Conservation (phyloP, 2,888 invertebrate genomes). For the Polyommatus iphigenia region DNA sequence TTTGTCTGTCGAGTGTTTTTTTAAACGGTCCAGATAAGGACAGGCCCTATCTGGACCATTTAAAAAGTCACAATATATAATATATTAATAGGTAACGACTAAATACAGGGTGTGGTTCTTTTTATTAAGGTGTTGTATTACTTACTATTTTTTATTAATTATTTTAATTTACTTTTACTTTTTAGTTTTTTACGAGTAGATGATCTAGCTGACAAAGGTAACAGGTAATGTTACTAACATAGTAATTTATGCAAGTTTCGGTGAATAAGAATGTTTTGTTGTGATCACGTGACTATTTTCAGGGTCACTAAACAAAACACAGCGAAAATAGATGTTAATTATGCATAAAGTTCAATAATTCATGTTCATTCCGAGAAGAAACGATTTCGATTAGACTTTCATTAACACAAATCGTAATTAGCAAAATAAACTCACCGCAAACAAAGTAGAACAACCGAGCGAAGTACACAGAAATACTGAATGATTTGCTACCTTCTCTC, state of each 20-base stretch:
- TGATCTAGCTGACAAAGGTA: too few species aligned
- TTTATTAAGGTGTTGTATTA: too few species aligned
- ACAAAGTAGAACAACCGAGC: constrained; percentile 40
- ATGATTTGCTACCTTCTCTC: constrained; percentile 41
- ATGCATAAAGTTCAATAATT: neutral
- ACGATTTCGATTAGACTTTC: neutral
- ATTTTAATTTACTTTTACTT: too few species aligned
- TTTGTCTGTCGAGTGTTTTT: neutral
- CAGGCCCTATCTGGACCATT: too few species aligned
- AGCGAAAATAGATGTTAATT: constrained; percentile 37
- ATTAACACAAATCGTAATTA: constrained; percentile 19
- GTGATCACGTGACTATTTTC: constrained; percentile 55
- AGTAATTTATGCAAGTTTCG: neutral
- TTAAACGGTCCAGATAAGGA: too few species aligned
- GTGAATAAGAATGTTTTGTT: constrained; percentile 48
- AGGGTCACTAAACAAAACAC: constrained; percentile 53
- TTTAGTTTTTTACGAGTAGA: too few species aligned
- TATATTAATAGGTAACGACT: too few species aligned
- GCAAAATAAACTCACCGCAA: constrained; percentile 41
- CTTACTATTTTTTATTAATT: too few species aligned
- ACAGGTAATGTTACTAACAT: neutral
- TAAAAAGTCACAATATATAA: too few species aligned
- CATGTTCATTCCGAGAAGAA: neutral
- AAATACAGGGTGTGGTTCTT: too few species aligned
- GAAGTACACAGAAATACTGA: constrained; percentile 39